phyloP scores from a whole-genome alignment of 2,113 vertebrate genomes.

The Neolamprologus modestus region DNA sequence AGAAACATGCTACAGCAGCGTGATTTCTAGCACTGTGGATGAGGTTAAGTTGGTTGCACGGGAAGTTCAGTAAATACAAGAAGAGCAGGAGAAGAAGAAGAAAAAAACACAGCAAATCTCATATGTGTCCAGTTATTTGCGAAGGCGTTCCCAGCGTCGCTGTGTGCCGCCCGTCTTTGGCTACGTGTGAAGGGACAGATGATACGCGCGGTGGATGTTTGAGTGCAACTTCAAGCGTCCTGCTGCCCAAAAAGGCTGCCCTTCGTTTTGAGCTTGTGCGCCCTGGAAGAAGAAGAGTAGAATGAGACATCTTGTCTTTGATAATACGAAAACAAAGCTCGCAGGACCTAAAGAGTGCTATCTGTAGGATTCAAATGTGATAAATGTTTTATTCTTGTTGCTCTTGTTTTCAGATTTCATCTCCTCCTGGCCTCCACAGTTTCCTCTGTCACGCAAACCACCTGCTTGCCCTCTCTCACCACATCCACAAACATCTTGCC shows the following conservation, averaged over 20 bases:
- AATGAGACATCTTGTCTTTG: not conserved
- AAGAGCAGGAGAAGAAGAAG: not conserved
- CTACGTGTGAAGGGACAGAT: not conserved
- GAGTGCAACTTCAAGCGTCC: constrained; percentile 29
- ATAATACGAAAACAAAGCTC: not conserved
- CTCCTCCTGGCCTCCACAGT: not conserved
- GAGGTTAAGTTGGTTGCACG: constrained; percentile 25
- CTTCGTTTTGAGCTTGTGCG: constrained; percentile 62
- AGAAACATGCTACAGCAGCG: constrained; percentile 9
- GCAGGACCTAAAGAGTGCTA: not conserved
- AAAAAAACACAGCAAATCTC: not conserved
- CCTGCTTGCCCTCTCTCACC: not conserved
- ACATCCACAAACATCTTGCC: not conserved
- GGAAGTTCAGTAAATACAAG: not conserved
- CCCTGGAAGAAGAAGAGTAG: constrained; percentile 36
- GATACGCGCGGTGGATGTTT: not conserved
- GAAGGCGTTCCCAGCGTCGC: not conserved
- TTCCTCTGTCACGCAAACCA: not conserved
- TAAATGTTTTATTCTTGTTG: not conserved
- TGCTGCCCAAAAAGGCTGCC: constrained; percentile 59
- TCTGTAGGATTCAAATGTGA: not conserved
- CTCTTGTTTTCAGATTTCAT: not conserved
- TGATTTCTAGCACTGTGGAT: not conserved
- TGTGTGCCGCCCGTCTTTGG: constrained; percentile 41
- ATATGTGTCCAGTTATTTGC: not conserved